Evolutionary conservation across 2,113 vertebrate species (phyloP).

Genomic region (Clarias batrachus): DNA sequence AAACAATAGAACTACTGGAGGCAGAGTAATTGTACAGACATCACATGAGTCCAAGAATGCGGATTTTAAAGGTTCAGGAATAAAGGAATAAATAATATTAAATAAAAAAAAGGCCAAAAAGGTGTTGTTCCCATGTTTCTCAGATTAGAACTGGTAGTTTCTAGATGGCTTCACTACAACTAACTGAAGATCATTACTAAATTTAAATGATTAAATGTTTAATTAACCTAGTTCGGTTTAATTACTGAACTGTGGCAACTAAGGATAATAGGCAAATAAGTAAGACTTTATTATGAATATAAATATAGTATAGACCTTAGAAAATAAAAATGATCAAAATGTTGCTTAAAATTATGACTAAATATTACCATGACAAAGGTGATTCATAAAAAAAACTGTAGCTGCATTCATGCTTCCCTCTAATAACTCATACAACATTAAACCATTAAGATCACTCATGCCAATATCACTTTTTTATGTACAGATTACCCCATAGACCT

Average conservation of each 20-base stretch:
- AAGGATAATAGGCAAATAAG: not conserved
- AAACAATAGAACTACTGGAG: too few species aligned
- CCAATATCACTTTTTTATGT: not conserved
- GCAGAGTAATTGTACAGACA: not conserved
- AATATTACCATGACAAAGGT: not conserved
- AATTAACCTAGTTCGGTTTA: not conserved
- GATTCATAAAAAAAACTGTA: not conserved
- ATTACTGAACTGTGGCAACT: not conserved
- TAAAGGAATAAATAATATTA: not conserved
- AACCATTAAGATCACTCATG: not conserved
- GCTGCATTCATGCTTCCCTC: not conserved
- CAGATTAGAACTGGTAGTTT: not conserved
- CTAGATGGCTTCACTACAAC: not conserved
- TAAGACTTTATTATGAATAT: not conserved
- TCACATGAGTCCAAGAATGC: not conserved
- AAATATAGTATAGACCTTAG: not conserved
- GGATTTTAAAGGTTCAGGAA: not conserved
- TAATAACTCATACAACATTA: not conserved
- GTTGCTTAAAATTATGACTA: not conserved
- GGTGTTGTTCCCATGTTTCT: not conserved
- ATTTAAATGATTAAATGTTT: not conserved
- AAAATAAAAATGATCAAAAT: not conserved
- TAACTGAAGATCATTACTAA: not conserved
- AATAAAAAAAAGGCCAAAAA: not conserved
- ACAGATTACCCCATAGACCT: not conserved